Percentiles rank a stretch among this genome's conserved stretches.
Conservation (phyloP, 2,797 vertebrate species). For the Anabas testudineus region DNA sequence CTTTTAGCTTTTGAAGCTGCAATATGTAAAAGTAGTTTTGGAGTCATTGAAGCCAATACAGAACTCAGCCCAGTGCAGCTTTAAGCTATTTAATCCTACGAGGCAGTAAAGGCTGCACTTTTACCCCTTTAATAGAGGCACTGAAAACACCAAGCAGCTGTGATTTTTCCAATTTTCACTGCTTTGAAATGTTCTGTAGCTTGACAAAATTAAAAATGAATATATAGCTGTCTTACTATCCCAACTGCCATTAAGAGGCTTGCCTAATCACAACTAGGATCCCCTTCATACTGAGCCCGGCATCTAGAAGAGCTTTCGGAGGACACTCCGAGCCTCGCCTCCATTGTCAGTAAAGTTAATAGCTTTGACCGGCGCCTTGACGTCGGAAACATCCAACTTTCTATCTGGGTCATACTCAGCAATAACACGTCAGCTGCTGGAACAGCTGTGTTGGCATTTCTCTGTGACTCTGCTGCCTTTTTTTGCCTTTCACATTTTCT, state of each 20-base stretch:
- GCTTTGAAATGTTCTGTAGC: conserved; percentile 20
- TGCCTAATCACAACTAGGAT: conserved; percentile 32
- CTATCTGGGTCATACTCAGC: conserved; percentile 53
- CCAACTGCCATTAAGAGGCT: conserved; percentile 15
- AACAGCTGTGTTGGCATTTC: conserved; percentile 57
- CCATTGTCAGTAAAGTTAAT: conserved; percentile 67
- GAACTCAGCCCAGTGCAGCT: conserved; percentile 47
- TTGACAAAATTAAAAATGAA: conserved; percentile 43
- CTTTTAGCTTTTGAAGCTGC: conserved; percentile 26
- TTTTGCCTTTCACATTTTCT: conserved; percentile 24
- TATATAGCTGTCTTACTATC: conserved; percentile 33
- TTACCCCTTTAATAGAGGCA: conserved; percentile 32
- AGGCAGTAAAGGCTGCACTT: conserved; percentile 27
- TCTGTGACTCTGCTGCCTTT: conserved; percentile 29
- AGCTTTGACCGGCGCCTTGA: conserved; percentile 55
- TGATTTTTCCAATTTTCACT: conserved; percentile 22
- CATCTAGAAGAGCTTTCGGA: conserved; percentile 24
- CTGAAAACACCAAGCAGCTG: conserved; percentile 9
- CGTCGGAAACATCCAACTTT: conserved; percentile 33
- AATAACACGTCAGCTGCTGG: conserved; percentile 40
- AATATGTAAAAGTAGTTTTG: conserved; percentile 21
- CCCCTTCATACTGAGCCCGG: not conserved
- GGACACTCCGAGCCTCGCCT: conserved; percentile 28
- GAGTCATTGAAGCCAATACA: conserved; percentile 35
- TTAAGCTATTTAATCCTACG: conserved; percentile 29